phyloP scores from a whole-genome alignment of 2,113 vertebrate genomes.

The Chloebia gouldiae region DNA sequence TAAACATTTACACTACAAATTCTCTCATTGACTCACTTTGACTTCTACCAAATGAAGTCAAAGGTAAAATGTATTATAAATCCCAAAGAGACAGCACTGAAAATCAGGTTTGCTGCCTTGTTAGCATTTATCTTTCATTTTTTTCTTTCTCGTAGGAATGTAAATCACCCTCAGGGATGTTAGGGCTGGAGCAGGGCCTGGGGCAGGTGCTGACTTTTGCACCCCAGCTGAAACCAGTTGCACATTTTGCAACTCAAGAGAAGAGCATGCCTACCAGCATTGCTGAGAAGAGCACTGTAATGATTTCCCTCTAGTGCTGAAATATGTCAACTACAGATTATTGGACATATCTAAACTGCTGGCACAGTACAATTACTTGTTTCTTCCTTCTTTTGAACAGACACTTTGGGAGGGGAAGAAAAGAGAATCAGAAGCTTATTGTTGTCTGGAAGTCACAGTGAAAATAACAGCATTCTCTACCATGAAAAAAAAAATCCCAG shows the following conservation, averaged over 20 bases:
- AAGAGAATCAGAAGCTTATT: background rate
- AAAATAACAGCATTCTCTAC: background rate
- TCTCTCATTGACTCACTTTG: background rate
- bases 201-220: background rate
- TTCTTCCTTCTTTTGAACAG: background rate
- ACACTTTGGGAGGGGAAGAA: background rate
- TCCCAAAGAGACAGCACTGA: background rate
- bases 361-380: background rate
- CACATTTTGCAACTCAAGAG: background rate
- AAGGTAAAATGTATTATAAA: background rate
- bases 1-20: background rate
- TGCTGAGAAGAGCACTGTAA: background rate
- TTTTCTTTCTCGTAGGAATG: background rate
- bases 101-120: background rate
- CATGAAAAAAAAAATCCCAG: background rate
- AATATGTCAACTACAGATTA: background rate
- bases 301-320: conserved; percentile 54
- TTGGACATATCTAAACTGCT: background rate
- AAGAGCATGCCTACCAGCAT: background rate
- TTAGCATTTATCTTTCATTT: background rate
- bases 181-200: background rate
- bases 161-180: background rate
- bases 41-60: background rate
- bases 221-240: background rate
- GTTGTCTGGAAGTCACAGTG: background rate